phyloP scores from a whole-genome alignment of 2,888 invertebrate species.

The Helobdella robusta region DNA sequence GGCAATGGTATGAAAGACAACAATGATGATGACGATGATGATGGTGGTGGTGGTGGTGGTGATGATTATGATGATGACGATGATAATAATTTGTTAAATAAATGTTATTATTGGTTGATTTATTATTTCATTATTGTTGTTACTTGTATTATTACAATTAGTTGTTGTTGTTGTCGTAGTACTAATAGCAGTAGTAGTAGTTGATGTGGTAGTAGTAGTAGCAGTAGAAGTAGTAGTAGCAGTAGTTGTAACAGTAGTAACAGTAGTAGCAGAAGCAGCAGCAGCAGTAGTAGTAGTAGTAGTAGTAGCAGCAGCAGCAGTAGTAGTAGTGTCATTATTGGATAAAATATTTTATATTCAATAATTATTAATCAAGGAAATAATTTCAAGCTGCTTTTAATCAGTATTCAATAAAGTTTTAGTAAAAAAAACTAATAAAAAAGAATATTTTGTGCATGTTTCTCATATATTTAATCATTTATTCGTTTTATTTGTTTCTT shows the following conservation, averaged over 20 bases:
- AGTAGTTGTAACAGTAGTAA: not conserved
- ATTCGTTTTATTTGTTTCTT: too few relatives aligned
- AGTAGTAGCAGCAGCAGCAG: not conserved
- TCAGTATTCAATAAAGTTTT: too few relatives aligned
- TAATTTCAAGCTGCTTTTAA: too few relatives aligned
- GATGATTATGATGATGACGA: not conserved
- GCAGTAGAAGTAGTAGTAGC: not conserved
- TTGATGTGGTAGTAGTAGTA: not conserved
- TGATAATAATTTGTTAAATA: not conserved
- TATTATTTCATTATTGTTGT: not conserved
- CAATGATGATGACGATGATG: conserved; percentile 1
- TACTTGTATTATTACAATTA: not conserved
- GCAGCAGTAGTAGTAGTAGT: not conserved
- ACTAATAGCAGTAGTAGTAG: not conserved
- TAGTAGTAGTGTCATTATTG: not conserved
- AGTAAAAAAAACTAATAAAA: too few relatives aligned
- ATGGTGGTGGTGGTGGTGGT: too few relatives aligned
- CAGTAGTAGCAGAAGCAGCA: not conserved
- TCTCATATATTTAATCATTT: too few relatives aligned
- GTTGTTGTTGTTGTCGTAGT: not conserved
- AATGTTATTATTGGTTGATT: not conserved
- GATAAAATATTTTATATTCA: too few relatives aligned
- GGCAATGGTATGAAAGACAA: not conserved
- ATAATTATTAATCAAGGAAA: too few relatives aligned
- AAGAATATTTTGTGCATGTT: too few relatives aligned